Conservation (phyloP, 2,113 vertebrate genomes). For the Gorilla gorilla region DNA sequence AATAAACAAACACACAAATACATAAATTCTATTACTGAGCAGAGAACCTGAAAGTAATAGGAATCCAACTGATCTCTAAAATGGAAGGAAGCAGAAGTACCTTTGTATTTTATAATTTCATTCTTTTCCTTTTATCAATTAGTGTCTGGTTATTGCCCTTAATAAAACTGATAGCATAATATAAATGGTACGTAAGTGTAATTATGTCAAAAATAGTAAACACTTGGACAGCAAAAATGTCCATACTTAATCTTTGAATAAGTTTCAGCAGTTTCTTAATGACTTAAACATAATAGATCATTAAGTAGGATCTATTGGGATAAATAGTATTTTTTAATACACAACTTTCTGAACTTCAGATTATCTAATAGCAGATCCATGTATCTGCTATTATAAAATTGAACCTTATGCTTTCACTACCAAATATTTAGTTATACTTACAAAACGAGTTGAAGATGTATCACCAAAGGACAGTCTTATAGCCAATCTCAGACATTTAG, state of each 20-base stretch:
- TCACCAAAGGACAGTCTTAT: background rate
- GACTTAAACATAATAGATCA: background rate
- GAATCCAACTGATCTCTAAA: background rate
- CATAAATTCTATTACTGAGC: background rate
- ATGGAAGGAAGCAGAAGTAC: background rate
- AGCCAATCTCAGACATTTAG: background rate
- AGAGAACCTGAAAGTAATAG: background rate
- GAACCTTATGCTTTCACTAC: background rate
- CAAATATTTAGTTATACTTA: background rate
- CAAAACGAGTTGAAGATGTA: background rate
- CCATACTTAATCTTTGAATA: background rate
- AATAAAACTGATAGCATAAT: background rate
- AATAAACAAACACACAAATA: background rate
- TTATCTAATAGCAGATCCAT: background rate
- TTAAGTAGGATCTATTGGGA: background rate
- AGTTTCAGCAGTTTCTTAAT: background rate
- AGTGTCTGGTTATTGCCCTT: background rate
- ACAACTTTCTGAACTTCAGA: background rate
- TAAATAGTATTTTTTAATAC: conserved; percentile 4
- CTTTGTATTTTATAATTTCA: background rate
- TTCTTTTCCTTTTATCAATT: background rate
- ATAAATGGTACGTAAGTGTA: background rate
- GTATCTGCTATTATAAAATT: background rate
- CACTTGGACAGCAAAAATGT: background rate
- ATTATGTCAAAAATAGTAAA: background rate